Evolutionary conservation across 1,140 invertebrate genomes (phyloP), one percentile per base, ranked within the genome.

Genomic region (Antheraea pernyi): DNA sequence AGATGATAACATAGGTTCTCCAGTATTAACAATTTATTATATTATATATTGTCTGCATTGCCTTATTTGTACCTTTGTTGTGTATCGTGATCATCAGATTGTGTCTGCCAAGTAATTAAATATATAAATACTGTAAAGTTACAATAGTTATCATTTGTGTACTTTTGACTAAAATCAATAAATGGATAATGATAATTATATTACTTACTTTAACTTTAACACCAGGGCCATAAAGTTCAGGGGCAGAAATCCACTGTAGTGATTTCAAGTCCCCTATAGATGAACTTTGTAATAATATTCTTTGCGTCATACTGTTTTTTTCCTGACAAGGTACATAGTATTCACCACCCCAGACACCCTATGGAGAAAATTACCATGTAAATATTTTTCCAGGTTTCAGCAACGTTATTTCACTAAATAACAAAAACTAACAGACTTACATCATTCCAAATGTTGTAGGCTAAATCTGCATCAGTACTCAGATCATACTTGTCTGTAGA

Each of bases 321-420:
- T 71, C 62, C 48, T 68, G 46, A 6, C 75, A 19, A n/a, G 78
- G 78, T 7, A 79, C 60, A 59, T 70, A 79, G 64, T 83, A 82
- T 69, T 81, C 76, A 10, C 75, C 76, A 37, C 77, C 79, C 76
- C 79, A 78, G n/a, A 65, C 61, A 16, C 71, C 71, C 79, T 80
- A 59, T 0, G 74, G 70, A 63, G 1, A n/a, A 53, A 53, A 53
- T 16, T 53, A 53, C 1, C 13, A 53, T 16, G 16, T 53, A 53
- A 53, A 53, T 2, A 2, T 2, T n/a, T 6, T 16, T 53, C 13
- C 10, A 13, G 2, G 1, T 53, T 11, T 53, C 46, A 16, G 0
- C 16, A 53, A 9, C 2, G 13, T 10, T 11, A 11, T 7, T 16
- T 22, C 19, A n/a, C 1, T 53, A 53, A 13, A 13, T 0, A 53